Percentiles rank a stretch among this genome's conserved stretches.
Conservation (phyloP, 2,113 vertebrate genomes). For the Camelus bactrianus region DNA sequence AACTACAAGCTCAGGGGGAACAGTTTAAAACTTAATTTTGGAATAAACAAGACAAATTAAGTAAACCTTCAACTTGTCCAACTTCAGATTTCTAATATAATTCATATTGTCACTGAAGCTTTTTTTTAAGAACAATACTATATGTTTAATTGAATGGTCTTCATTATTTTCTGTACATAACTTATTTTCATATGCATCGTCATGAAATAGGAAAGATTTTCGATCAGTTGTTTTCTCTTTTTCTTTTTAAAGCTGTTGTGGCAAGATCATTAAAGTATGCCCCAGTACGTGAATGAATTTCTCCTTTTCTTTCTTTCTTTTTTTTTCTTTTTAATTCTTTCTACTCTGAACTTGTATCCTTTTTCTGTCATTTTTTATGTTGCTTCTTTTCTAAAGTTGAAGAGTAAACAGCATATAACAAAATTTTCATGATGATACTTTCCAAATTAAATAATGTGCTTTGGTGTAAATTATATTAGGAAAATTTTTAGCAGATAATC, state of each 20-base stretch:
- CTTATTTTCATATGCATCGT: constrained; percentile 47
- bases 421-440: constrained; percentile 28
- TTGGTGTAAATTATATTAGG: not conserved
- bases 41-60: not conserved
- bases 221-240: not conserved
- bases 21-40: not conserved
- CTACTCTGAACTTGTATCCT: not conserved
- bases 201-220: constrained; percentile 40
- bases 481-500: constrained; percentile 8
- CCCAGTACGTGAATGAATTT: not conserved
- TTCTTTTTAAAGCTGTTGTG: constrained; percentile 31
- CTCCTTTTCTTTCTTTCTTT: not conserved
- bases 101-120: constrained; percentile 29
- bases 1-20: not conserved
- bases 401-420: not conserved
- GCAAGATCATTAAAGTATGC: constrained; percentile 17
- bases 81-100: constrained; percentile 10
- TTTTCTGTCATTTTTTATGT: not conserved
- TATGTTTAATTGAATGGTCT: constrained; percentile 3
- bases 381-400: constrained; percentile 41
- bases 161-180: constrained; percentile 43
- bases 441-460: constrained; percentile 4
- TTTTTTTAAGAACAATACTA: not conserved
- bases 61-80: constrained; percentile 22
- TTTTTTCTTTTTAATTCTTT: not conserved